A percentile compares a stretch with the other conserved stretches of the same genome.
phyloP scores from a whole-genome alignment of 2,888 invertebrate genomes.

The Xestobium rufovillosum region DNA sequence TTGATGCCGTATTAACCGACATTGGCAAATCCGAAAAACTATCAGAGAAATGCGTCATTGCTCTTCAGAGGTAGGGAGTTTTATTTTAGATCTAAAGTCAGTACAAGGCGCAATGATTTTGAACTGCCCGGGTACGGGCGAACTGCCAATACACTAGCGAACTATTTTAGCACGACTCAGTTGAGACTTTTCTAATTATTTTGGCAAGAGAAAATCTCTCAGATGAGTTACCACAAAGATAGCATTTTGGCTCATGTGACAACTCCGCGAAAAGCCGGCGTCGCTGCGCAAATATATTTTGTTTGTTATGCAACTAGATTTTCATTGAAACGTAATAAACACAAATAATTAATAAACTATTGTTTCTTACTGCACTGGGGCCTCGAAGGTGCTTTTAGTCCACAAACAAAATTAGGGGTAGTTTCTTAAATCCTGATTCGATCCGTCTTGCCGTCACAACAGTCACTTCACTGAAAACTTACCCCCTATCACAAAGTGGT shows the following conservation, averaged over 20 bases:
- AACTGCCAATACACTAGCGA: conserved; percentile 37
- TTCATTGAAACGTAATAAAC: no score
- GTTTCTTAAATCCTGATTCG: no score
- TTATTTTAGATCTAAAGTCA: conserved; percentile 30
- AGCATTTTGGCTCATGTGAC: conserved; percentile 23
- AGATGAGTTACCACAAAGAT: conserved; percentile 27
- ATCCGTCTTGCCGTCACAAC: conserved; percentile 4
- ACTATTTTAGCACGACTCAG: conserved; percentile 51
- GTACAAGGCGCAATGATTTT: conserved; percentile 15
- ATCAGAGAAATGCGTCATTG: conserved; percentile 37
- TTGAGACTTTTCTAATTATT: conserved; percentile 65
- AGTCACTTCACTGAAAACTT: conserved; percentile 32
- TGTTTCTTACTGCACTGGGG: no score
- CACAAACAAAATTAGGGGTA: no score
- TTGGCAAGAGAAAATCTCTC: conserved; percentile 65
- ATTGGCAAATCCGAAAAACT: no score
- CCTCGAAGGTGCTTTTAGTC: no score
- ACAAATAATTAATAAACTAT: no score
- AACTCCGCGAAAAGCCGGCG: conserved; percentile 27
- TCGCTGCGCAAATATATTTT: conserved; percentile 12
- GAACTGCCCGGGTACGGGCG: conserved; percentile 47
- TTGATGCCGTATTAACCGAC: no score
- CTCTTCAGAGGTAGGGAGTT: conserved; percentile 33
- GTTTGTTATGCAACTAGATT: no score
- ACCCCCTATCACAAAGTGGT: conserved; percentile 41